phyloP scores from a whole-genome alignment of 2,797 vertebrate species.

The Syngnathus rostellatus region DNA sequence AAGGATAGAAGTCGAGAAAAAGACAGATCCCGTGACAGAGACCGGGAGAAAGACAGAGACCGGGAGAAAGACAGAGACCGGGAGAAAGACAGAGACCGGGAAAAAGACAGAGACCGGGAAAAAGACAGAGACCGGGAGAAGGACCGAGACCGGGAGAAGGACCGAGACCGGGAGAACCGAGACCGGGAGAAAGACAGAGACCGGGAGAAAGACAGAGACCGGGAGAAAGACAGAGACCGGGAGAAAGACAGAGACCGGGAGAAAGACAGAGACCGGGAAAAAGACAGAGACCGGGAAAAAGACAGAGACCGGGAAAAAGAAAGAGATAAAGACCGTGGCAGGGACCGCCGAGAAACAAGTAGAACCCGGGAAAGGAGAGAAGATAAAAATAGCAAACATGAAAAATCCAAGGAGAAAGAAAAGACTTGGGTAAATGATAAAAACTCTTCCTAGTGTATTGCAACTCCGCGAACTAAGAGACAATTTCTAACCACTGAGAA shows the following conservation, averaged over 20 bases:
- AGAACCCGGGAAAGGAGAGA: conserved; percentile 76
- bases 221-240: conserved; percentile 29
- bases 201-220: conserved; percentile 28
- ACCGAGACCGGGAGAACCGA: conserved; percentile 32
- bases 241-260: conserved; percentile 27
- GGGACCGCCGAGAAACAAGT: conserved; percentile 73
- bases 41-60: conserved; percentile 36
- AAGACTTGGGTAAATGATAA: conserved; percentile 61
- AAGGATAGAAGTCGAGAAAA: conserved; percentile 36
- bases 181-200: conserved; percentile 32
- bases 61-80: conserved; percentile 44
- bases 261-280: conserved; percentile 30
- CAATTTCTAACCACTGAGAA: conserved; percentile 16
- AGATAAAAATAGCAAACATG: conserved; percentile 71
- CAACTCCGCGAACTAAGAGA: conserved; percentile 21
- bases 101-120: conserved; percentile 37
- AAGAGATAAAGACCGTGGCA: conserved; percentile 52
- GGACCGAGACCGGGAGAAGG: conserved; percentile 35
- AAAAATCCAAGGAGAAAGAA: conserved; percentile 65
- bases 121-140: conserved; percentile 28
- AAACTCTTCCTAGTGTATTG: conserved; percentile 49
- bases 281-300: conserved; percentile 12
- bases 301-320: conserved; percentile 51
- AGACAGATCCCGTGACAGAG: conserved; percentile 35
- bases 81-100: conserved; percentile 32